Conservation (phyloP, 2,888 invertebrate genomes). For the Dasypogon diadema region DNA sequence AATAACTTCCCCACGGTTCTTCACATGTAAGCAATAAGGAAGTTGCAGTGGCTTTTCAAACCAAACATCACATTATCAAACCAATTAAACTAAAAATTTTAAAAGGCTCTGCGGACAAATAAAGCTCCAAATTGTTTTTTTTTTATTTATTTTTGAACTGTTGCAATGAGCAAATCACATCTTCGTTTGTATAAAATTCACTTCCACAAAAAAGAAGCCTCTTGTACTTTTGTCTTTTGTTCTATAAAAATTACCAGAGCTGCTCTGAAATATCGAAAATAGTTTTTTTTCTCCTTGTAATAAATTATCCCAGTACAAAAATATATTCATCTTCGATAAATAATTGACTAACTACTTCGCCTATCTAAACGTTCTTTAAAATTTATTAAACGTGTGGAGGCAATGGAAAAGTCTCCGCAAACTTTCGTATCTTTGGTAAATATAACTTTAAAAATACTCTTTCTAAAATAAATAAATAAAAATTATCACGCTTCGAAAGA, state of each 20-base stretch:
- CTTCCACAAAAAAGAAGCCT: constrained; percentile 8
- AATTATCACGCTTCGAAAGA: constrained; percentile 27
- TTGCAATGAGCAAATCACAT: constrained; percentile 37
- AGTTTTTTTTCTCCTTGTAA: neutral
- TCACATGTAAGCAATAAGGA: too few relatives aligned
- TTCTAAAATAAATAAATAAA: neutral
- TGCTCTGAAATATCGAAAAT: constrained; percentile 30
- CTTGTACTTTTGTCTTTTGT: neutral
- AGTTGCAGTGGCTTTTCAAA: too few relatives aligned
- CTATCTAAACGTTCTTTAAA: neutral
- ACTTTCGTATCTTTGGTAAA: constrained; percentile 1
- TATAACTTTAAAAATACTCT: neutral
- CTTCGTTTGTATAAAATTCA: constrained; percentile 15
- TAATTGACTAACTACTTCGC: constrained; percentile 25
- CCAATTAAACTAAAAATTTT: too few relatives aligned
- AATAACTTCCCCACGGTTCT: too few relatives aligned
- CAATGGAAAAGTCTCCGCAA: neutral
- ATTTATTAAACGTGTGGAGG: neutral
- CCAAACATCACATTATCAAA: too few relatives aligned
- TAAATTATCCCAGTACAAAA: constrained; percentile 32
- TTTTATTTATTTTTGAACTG: neutral
- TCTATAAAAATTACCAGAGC: constrained; percentile 3
- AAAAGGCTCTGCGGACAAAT: too few relatives aligned
- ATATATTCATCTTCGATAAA: constrained; percentile 23
- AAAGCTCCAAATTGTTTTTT: neutral